A percentile compares a stretch with the other conserved stretches of the same genome.
Evolutionary conservation across 2,888 invertebrate species (phyloP).

Genomic region (Caenorhabditis plicata): DNA sequence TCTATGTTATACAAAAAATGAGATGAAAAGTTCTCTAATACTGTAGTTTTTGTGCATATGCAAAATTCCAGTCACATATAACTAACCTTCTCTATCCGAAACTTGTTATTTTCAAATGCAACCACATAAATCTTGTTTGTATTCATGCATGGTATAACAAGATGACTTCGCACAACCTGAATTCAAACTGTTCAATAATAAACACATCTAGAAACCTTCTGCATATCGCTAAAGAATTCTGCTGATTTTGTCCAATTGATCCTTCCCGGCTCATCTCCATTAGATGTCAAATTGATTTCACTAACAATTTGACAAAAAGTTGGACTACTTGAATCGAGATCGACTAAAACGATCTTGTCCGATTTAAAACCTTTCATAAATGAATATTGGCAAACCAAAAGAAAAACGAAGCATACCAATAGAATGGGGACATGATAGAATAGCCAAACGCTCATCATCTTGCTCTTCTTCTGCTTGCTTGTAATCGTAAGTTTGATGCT

Average conservation of each 20-base stretch:
- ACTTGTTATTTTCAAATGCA: slow-evolving; percentile 69
- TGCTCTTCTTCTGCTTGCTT: slow-evolving; percentile 17
- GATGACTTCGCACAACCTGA: slow-evolving; percentile 74
- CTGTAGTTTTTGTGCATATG: no score
- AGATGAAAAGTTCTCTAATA: no score
- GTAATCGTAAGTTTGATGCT: slow-evolving; percentile 33
- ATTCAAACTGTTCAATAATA: no score
- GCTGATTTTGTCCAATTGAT: slow-evolving; percentile 50
- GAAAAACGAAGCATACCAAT: slow-evolving; percentile 29
- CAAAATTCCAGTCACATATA: not conserved
- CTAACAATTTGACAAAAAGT: slow-evolving; percentile 23
- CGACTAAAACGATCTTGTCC: slow-evolving; percentile 33
- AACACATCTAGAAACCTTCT: no score
- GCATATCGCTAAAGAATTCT: slow-evolving; percentile 34
- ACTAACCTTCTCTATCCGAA: slow-evolving; percentile 27
- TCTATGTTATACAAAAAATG: no score
- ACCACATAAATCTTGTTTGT: slow-evolving; percentile 83
- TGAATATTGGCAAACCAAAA: no score
- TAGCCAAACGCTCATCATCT: slow-evolving; percentile 17
- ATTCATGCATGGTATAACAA: slow-evolving; percentile 81
- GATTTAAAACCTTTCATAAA: slow-evolving; percentile 7
- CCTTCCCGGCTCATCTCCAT: slow-evolving; percentile 44
- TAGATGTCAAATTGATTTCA: slow-evolving; percentile 21
- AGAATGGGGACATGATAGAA: slow-evolving; percentile 29
- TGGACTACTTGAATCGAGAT: slow-evolving; percentile 30